A percentile compares a stretch with the other conserved stretches of the same genome.
These are phyloP conservation scores for Stenotaenia linearis DNA, from an alignment of 2,888 invertebrate species.

Conservation along the genomic window DNA sequence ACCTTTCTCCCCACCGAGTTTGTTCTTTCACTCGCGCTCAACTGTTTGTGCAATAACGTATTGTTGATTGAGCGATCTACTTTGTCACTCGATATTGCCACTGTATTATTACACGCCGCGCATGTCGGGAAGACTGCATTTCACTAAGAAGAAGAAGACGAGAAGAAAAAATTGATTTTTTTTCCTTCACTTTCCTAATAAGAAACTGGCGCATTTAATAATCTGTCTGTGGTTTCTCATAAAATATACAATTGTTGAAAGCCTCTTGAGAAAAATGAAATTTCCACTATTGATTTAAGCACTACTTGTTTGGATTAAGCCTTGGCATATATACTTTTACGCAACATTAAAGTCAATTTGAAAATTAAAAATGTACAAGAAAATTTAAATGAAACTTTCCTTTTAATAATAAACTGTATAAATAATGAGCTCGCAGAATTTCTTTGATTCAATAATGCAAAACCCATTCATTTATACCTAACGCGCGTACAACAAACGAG, in stretches of 20 bases:
- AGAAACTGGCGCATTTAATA: neutral
- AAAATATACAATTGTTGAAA: neutral
- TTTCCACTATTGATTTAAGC: neutral
- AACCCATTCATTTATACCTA: too few species aligned
- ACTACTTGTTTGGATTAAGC: neutral
- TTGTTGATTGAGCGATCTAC: conserved; percentile 10
- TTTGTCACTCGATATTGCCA: conserved; percentile 9
- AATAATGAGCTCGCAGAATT: too few species aligned
- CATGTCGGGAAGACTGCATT: neutral
- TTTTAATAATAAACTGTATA: neutral
- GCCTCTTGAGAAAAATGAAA: neutral
- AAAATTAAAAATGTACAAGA: neutral
- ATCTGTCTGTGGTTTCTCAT: neutral
- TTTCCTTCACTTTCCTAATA: too few species aligned
- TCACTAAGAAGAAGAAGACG: neutral
- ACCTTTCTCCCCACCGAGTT: neutral
- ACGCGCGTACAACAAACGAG: too few species aligned
- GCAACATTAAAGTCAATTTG: neutral
- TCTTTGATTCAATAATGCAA: too few species aligned
- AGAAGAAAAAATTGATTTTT: too few species aligned
- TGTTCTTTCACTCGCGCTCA: neutral
- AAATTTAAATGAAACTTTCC: neutral
- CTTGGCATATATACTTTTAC: too few species aligned
- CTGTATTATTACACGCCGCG: neutral
- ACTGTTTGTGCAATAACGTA: conserved; percentile 5